phyloP scores from a whole-genome alignment of 2,113 vertebrate species.

The Notarius quadriscutis region DNA sequence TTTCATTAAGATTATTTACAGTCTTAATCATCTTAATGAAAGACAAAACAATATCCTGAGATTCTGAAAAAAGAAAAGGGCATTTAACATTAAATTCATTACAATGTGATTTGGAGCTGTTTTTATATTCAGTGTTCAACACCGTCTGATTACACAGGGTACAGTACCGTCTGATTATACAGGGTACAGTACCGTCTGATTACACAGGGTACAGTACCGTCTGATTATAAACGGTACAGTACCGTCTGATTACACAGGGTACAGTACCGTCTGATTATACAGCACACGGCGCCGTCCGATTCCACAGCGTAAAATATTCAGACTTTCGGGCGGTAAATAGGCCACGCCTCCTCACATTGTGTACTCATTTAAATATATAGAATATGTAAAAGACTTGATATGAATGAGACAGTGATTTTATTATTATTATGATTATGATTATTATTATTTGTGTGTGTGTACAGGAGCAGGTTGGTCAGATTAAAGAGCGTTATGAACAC shows the following conservation, averaged over 20 bases:
- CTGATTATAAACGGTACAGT: no score
- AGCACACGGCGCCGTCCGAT: neutral
- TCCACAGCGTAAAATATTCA: no score
- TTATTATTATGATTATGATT: neutral
- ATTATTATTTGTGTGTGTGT: neutral
- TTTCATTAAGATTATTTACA: neutral
- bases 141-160: no score
- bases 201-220: no score
- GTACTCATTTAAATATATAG: neutral
- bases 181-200: no score
- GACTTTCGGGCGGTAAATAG: no score
- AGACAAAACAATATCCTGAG: neutral
- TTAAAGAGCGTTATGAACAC: slow-evolving; percentile 96
- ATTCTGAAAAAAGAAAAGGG: no score
- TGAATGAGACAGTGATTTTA: no score
- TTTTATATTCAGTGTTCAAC: neutral
- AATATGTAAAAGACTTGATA: neutral
- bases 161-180: no score
- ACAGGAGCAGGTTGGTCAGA: slow-evolving; percentile 97
- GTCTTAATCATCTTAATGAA: neutral
- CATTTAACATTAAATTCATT: neutral
- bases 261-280: neutral
- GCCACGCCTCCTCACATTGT: no score
- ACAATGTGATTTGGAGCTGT: neutral
- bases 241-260: no score